Base-by-base conservation (phyloP, 2,888 invertebrate species). In the Lapara coniferarum region DNA sequence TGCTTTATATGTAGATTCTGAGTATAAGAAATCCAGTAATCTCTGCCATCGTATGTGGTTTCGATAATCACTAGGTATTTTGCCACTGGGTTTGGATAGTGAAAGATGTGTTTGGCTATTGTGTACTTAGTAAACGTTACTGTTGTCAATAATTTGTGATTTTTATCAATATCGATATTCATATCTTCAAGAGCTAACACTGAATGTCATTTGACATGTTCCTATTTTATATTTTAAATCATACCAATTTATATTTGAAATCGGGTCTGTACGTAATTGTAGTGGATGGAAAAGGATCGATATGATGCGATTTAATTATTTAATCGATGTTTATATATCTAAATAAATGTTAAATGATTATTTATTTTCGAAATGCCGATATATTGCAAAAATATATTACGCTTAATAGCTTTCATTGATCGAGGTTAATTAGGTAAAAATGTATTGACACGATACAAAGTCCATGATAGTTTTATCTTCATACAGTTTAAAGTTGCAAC, bases 61-160 rank as follows among this genome's bases (percentile, higher is more conserved):
- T 37, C 3, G 8, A 37, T 37, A 37, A 7, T 8, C 37, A 5
- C 37, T 25, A n/a, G 6, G 13, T n/a, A 1, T n/a, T 52, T 52
- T 52, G 52, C 16, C 16, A 53, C 10, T 5, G 16, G 16, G 16
- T 53, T 16, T 19, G 55, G 19, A 55, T n/a, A n/a, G n/a, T 44
- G 44, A 13, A 37, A 59, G n/a, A 10, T 12, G 16, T 4, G 16
- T 13, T 49, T 49, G 63, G 63, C 63, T 63, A 49, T 63, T 63
- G 46, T 49, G 63, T 63, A 63, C 63, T 63, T 63, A 63, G 19
- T 19, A 63, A 63, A 63, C 49, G 7, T 19, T 46, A 63, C 63
- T 63, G 19, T 55, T 10, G 19, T 25, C 13, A 19, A 16, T 59
- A 37, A 46, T 12, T 37, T 58, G 44, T 63, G 59, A 59, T 59